A percentile compares a stretch with the other conserved stretches of the same genome.
phyloP scores from a whole-genome alignment of 1,140 invertebrate species.

The Thaumetopoea pityocampa region DNA sequence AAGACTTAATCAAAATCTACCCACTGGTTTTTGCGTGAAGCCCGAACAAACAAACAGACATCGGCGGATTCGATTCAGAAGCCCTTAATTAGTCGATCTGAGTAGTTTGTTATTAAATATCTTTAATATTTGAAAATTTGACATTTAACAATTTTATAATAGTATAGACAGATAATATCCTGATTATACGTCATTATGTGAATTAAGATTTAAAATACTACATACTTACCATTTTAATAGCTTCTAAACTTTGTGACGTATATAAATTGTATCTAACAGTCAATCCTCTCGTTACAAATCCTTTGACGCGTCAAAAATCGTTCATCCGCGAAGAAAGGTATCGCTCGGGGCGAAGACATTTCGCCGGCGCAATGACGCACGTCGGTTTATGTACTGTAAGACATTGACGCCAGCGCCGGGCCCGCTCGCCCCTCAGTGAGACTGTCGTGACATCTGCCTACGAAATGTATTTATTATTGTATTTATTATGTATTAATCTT shows the following conservation, averaged over 20 bases:
- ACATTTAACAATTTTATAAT: no score
- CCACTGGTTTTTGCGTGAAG: no score
- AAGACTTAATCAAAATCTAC: no score
- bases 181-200: no score
- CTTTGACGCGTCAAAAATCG: conserved; percentile 28
- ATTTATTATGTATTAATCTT: neutral
- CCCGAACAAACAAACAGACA: no score
- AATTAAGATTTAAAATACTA: no score
- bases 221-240: neutral
- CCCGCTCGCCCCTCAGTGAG: conserved; percentile 17
- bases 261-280: conserved; percentile 13
- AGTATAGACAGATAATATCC: no score
- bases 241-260: neutral
- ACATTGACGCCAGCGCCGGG: conserved; percentile 31
- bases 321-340: conserved; percentile 31
- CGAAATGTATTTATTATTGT: conserved; percentile 14
- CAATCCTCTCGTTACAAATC: conserved; percentile 16
- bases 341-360: conserved; percentile 48
- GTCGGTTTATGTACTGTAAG: conserved; percentile 66
- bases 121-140: no score
- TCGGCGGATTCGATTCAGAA: no score
- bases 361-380: conserved; percentile 48
- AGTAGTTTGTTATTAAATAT: no score
- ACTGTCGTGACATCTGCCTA: conserved; percentile 16
- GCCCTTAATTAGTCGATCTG: no score